Base-by-base conservation (phyloP, 2,888 invertebrate species). In the Sarcophaga subvicina region DNA sequence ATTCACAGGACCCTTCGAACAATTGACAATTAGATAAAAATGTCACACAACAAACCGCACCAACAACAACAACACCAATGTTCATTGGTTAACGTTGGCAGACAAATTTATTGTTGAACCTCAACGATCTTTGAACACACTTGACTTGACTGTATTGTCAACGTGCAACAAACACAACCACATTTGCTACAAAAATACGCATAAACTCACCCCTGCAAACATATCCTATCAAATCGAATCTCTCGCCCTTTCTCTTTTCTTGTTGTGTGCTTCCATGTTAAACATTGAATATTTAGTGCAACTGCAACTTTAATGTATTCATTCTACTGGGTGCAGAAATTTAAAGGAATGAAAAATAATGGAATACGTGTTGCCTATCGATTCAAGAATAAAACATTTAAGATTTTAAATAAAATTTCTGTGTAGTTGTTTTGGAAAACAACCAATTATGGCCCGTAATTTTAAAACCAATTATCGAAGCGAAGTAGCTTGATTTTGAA, bases 41-140 rank as follows among this genome's bases (percentile, higher is more conserved):
- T 92, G 92, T 92, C 93, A 92, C 92, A 92, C 93, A 92, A 92
- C 91, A 92, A 92, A 90, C 91, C 90, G 89, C 88, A 85, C 75
- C 83, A 78, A 60, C 72, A 70, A 75, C n/a, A 59, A 64, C 67
- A 62, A 71, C 90, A 37, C 37, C 90, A 91, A 90, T 91, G 91
- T 90, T 91, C 54, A 14, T 54, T 54, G 14, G 91, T 88, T 83
- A 63, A 49, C 79, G 67, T 20, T 64, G 37, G 22, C 60, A 76
- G 76, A 89, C 88, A 89, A 91, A 90, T 91, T 91, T 92, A 91
- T 91, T 90, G 90, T 37, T 47, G 10, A 4, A 54, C 12, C 54
- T 54, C 12, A 54, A 54, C 4, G 54, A 17, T 17, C 54, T 54
- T 54, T 54, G 17, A 17, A 54, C 17, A 54, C 37, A 37, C 37